Base-by-base conservation (phyloP, 2,113 vertebrate species). In the Mesitornis unicolor region DNA sequence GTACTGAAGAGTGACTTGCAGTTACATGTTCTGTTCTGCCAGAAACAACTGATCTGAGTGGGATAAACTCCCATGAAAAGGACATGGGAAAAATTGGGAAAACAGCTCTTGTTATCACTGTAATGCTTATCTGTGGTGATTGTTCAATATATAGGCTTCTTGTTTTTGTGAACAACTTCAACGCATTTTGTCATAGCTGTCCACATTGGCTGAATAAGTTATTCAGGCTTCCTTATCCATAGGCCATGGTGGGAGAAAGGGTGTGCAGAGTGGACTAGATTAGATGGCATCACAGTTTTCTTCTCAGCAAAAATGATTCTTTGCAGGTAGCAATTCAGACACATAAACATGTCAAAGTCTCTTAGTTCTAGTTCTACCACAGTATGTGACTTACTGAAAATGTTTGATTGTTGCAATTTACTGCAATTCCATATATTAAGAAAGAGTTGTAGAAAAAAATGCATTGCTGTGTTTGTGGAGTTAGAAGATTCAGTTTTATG, bases 301-400 rank as follows among this genome's bases (percentile, higher is more conserved):
- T 74, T 89, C 43, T 14, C 8, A 43, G 31, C 19, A 53, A 11
- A 75, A 89, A 21, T 6, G 7, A 3, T 68, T 68, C 38, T 71
- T 76, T 89, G 60, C 12, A 53, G 31, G 12, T 85, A 53, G 33
- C 18, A 35, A 9, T 87, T 84, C 61, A 31, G 47, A 22, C 7
- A 22, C 8, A 7, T 7, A 47, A 75, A 19, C 11, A 9, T 5
- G 10, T 84, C 20, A 57, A 38, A 42, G 25, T 82, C 0, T 0
- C n/a, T 81, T 40, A 31, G 53, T 95, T 89, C 36, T 17, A 64
- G 5, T 82, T 79, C 21, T 24, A 73, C 5, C 7, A 48, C 17
- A 2, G 56, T 64, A 13, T 18, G 9, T 56, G 13, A 45, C 10
- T 61, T 79, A 10, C 10, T 65, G 29, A 48, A 85, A 78, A 50